Percentiles rank a stretch among this genome's conserved stretches.
These are phyloP conservation scores for Xiphorhynchus elegans DNA, from an alignment of 2,113 vertebrate species.

Conservation along the genomic window DNA sequence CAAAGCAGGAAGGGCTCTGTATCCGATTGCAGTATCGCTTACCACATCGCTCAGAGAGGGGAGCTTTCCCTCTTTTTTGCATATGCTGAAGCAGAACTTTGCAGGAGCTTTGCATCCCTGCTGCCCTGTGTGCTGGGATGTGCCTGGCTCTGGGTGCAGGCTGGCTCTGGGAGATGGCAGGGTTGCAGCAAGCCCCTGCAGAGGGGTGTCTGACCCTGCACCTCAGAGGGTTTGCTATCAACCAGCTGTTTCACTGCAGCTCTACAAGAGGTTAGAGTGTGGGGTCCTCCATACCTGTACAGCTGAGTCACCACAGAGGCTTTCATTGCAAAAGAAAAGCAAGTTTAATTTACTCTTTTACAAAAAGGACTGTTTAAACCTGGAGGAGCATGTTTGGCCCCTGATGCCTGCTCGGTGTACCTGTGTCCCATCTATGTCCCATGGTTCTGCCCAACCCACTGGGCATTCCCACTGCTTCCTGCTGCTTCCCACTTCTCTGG, in stretches of 20 bases:
- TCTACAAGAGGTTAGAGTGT: not conserved
- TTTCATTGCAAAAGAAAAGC: not conserved
- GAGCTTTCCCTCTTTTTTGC: not conserved
- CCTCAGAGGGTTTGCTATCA: not conserved
- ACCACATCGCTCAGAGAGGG: rapidly evolving
- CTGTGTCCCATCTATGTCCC: not conserved
- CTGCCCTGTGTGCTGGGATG: not conserved
- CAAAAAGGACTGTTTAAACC: not conserved
- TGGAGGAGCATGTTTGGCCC: rapidly evolving
- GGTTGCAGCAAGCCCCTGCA: rapidly evolving
- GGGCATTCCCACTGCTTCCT: rapidly evolving
- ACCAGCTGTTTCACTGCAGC: not conserved
- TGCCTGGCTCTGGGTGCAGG: not conserved
- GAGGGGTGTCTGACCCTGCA: not conserved
- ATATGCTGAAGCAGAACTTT: not conserved
- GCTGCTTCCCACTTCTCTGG: not conserved
- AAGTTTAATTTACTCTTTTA: not conserved
- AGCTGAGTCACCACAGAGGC: rapidly evolving
- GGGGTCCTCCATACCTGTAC: not conserved
- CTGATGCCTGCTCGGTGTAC: rapidly evolving
- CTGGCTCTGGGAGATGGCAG: not conserved
- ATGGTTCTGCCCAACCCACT: not conserved
- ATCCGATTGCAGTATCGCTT: not conserved
- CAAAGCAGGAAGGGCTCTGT: rapidly evolving
- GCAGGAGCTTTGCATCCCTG: not conserved